These are phyloP conservation scores for Rhineura floridana DNA, from an alignment of 2,113 vertebrate genomes.

Conservation along the genomic window DNA sequence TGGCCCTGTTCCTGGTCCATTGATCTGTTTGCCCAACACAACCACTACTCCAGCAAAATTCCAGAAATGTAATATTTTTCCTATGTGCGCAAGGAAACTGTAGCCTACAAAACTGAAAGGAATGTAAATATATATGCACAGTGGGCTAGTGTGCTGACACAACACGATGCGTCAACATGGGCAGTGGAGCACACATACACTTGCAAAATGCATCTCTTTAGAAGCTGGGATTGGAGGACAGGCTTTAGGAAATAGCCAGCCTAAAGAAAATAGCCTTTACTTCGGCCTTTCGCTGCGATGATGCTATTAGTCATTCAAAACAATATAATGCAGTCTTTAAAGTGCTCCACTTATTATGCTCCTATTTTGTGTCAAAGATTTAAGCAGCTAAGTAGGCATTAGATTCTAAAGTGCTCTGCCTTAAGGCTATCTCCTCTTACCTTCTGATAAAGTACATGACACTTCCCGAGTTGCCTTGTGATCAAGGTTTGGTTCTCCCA, in stretches of 20 bases:
- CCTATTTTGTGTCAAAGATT: slow-evolving; percentile 57
- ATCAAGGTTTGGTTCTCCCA: slow-evolving; percentile 68
- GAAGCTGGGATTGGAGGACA: neutral
- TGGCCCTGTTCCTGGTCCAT: too few relatives aligned
- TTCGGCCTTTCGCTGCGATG: neutral
- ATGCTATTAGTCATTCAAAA: neutral
- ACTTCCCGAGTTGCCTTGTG: slow-evolving; percentile 58
- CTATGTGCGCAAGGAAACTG: too few relatives aligned
- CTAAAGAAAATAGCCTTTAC: too few relatives aligned
- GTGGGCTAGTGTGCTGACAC: too few relatives aligned
- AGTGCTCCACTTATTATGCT: neutral
- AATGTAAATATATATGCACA: too few relatives aligned
- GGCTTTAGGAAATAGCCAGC: neutral
- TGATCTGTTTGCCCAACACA: too few relatives aligned
- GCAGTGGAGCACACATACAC: too few relatives aligned
- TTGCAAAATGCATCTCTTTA: neutral
- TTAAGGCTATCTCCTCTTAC: slow-evolving; percentile 66
- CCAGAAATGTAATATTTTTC: too few relatives aligned
- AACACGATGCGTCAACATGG: too few relatives aligned
- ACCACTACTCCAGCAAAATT: too few relatives aligned
- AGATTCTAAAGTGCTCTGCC: slow-evolving; percentile 66
- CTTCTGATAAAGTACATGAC: slow-evolving; percentile 70
- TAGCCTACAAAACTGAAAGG: too few relatives aligned
- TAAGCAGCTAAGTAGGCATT: slow-evolving; percentile 55
- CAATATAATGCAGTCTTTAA: neutral